Evolutionary conservation across 1,140 invertebrate genomes (phyloP), one percentile per base, ranked within the genome.

Genomic region (Adelges cooleyi): DNA sequence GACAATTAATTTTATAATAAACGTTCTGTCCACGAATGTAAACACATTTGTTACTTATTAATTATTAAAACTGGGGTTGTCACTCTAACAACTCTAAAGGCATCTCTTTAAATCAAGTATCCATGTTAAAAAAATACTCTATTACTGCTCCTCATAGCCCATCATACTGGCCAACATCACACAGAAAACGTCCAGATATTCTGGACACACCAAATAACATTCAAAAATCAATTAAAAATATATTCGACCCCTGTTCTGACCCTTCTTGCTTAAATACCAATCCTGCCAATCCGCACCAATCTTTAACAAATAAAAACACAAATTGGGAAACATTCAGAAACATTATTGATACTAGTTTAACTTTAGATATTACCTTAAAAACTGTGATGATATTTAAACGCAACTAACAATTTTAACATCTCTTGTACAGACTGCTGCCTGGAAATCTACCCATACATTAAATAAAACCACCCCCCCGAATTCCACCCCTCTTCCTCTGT

Each of bases 361-460:
- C 51, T 22, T 29, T 66, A 27, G 51, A 49, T 23, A 20, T 38
- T 25, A 42, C 17, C 48, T 66, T 6, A 66, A 66, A 66, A 27
- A 8, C 18, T 15, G 13, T 29, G 36, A 66, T 25, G 23, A 53
- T 23, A 49, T 66, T 23, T 53, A 13, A 42, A 66, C 2, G 48
- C 65, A 8, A 22, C 27, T 20, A 18, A 53, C 22, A 38, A 53
- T 27, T n/a, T n/a, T 66, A 20, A 50, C 17, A 17, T 3, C 23
- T 20, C n/a, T 52, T 13, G 33, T 66, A 22, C 48, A 66, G 33
- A 29, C 42, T 23, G 65, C 65, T 29, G 33, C 48, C 13, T 15
- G 22, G 8, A 33, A 66, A 13, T 46, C 44, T 48, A 52, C 65
- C 3, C 53, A 27, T n/a, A 15, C 15, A 23, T 18, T 15, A 3